A percentile compares a stretch with the other conserved stretches of the same genome.
phyloP scores from a whole-genome alignment of 2,888 invertebrate genomes.

The Muscina levida region DNA sequence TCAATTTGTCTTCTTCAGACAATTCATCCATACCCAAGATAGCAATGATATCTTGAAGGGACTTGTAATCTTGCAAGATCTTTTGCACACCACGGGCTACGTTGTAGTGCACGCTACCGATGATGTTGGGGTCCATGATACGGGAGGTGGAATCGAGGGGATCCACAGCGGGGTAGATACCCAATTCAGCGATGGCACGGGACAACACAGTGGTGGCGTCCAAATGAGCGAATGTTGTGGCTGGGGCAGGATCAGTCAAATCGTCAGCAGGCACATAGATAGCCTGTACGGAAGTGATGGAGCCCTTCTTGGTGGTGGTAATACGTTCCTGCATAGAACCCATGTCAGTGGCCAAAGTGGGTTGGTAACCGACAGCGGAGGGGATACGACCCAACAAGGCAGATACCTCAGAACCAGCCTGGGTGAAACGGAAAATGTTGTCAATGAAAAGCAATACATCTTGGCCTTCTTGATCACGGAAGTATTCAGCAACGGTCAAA shows the following conservation, averaged over 20 bases:
- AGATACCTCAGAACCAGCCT: conserved; percentile 93
- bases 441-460: conserved; percentile 96
- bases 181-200: conserved; percentile 94
- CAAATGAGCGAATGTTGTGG: conserved; percentile 96
- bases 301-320: conserved; percentile 95
- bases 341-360: conserved; percentile 97
- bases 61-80: conserved; percentile 90
- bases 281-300: conserved; percentile 96
- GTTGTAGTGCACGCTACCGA: conserved; percentile 92
- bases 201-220: conserved; percentile 96
- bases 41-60: conserved; percentile 93
- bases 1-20: conserved; percentile 96
- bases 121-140: conserved; percentile 95
- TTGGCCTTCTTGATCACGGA: conserved; percentile 96
- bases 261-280: conserved; percentile 97
- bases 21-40: conserved; percentile 96
- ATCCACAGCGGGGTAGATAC: conserved; percentile 96
- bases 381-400: conserved; percentile 96
- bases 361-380: conserved; percentile 96
- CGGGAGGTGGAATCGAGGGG: conserved; percentile 95
- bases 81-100: conserved; percentile 94
- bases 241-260: conserved; percentile 96
- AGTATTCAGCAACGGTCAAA: conserved; percentile 94
- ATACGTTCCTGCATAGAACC: conserved; percentile 97
- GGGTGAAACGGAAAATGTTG: conserved; percentile 96